Conservation (phyloP, 2,113 vertebrate species). For the Myrmophylax atrothorax region DNA sequence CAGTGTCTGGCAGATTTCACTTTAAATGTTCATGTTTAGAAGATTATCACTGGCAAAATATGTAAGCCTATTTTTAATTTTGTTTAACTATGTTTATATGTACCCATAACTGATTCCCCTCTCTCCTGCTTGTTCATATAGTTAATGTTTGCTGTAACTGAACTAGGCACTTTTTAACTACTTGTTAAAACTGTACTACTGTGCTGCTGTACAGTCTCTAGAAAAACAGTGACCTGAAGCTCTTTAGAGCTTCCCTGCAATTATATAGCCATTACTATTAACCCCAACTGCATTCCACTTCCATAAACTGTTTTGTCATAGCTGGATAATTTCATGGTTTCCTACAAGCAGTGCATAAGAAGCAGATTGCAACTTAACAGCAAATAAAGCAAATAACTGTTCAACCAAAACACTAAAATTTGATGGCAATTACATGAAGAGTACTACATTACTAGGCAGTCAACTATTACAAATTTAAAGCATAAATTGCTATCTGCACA, state of each 20-base stretch:
- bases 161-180: not conserved
- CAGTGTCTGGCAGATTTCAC: not conserved
- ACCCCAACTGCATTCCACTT: not conserved
- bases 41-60: not conserved
- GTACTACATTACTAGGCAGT: not conserved
- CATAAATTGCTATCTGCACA: not conserved
- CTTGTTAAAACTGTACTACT: not conserved
- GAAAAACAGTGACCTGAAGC: not conserved
- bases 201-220: not conserved
- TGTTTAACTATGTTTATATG: not conserved
- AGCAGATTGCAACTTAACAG: not conserved
- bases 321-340: not conserved
- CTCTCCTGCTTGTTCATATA: not conserved
- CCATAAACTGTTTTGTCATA: not conserved
- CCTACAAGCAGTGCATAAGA: not conserved
- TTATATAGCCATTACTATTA: not conserved
- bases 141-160: not conserved
- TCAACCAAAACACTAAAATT: not conserved
- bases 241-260: not conserved
- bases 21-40: not conserved
- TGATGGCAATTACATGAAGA: not conserved
- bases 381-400: not conserved
- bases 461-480: not conserved
- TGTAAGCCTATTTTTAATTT: not conserved
- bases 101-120: not conserved